These are phyloP conservation scores for Xiphophorus hellerii DNA, from an alignment of 2,113 vertebrate genomes.

Conservation along the genomic window DNA sequence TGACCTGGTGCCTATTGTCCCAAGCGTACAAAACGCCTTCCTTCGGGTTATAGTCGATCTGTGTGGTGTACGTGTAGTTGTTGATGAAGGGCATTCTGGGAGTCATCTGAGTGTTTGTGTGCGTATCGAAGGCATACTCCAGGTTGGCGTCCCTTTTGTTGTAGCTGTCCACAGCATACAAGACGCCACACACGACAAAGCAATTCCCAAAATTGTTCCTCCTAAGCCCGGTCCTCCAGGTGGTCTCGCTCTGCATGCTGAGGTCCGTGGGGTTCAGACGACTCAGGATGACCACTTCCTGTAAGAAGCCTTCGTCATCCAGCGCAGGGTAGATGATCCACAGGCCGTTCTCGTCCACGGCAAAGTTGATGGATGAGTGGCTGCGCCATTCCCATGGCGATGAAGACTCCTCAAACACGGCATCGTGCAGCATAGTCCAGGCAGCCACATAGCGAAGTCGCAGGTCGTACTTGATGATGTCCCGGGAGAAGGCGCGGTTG, in stretches of 20 bases:
- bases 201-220: constrained; percentile 92
- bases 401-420: constrained; percentile 86
- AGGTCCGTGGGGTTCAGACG: constrained; percentile 89
- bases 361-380: constrained; percentile 90
- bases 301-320: constrained; percentile 90
- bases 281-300: constrained; percentile 93
- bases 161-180: constrained; percentile 95
- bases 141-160: constrained; percentile 89
- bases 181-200: constrained; percentile 94
- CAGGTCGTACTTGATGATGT: constrained; percentile 96
- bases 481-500: constrained; percentile 94
- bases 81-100: constrained; percentile 94
- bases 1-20: constrained; percentile 98
- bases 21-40: constrained; percentile 93
- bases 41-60: constrained; percentile 98
- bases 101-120: constrained; percentile 96
- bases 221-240: constrained; percentile 92
- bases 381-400: constrained; percentile 90
- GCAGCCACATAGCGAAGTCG: constrained; percentile 88
- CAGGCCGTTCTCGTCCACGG: constrained; percentile 93
- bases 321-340: constrained; percentile 95
- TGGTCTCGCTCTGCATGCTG: constrained; percentile 92
- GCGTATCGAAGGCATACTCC: constrained; percentile 96
- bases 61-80: constrained; percentile 91
- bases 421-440: constrained; percentile 94